These are phyloP conservation scores for Andrena bucephala DNA, from an alignment of 2,888 invertebrate genomes.

Conservation along the genomic window DNA sequence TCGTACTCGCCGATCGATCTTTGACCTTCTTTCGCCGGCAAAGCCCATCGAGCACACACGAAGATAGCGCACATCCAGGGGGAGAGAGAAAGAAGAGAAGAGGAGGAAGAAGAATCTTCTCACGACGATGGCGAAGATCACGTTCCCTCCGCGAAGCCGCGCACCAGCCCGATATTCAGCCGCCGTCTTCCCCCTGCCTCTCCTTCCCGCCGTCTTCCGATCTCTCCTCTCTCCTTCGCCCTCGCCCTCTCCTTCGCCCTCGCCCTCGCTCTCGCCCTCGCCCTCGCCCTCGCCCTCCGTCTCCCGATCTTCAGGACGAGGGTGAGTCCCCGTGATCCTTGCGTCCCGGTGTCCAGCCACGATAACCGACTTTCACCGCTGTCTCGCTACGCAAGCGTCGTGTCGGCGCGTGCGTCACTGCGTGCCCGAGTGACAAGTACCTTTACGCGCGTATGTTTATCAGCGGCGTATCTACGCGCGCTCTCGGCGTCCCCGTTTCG, in stretches of 20 bases:
- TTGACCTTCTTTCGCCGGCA: conserved; percentile 76
- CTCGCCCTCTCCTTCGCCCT: conserved; percentile 19
- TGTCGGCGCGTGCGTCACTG: conserved; percentile 38
- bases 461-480: conserved; percentile 49
- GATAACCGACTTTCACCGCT: conserved; percentile 23
- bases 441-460: conserved; percentile 60
- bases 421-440: conserved; percentile 32
- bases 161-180: background rate
- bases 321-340: conserved; percentile 30
- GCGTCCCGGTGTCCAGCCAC: conserved; percentile 38
- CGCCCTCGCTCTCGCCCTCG: conserved; percentile 9
- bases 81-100: conserved; percentile 59
- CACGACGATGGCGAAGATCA: conserved; percentile 18
- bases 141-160: conserved; percentile 33
- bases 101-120: too few relatives aligned
- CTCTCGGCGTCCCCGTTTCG: conserved; percentile 73
- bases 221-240: conserved; percentile 60
- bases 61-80: conserved; percentile 66
- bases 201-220: conserved; percentile 28
- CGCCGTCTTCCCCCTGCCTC: background rate
- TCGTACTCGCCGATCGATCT: conserved; percentile 78
- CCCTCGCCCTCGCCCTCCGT: conserved; percentile 52
- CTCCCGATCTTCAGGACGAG: conserved; percentile 36
- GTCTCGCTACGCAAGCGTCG: conserved; percentile 6
- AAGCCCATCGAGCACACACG: conserved; percentile 71